phyloP scores from a whole-genome alignment of 2,113 vertebrate species.

The Mormyrus iriodes region DNA sequence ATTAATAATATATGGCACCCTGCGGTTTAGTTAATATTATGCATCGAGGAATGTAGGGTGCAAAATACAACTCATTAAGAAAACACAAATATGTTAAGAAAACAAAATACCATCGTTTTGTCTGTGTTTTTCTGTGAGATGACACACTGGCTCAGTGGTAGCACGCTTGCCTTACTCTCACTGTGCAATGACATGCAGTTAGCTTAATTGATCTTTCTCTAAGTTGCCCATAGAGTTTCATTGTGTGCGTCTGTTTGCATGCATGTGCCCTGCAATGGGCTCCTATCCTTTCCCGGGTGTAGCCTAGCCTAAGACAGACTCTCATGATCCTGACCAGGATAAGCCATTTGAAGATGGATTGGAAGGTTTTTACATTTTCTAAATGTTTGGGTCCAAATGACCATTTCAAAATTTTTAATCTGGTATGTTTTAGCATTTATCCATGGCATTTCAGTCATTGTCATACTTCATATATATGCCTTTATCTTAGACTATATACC shows the following conservation, averaged over 20 bases:
- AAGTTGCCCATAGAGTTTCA: background rate
- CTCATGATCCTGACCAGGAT: background rate
- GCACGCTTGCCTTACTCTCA: too few relatives aligned
- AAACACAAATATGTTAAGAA: background rate
- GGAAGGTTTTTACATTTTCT: background rate
- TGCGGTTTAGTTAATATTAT: background rate
- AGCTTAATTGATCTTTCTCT: background rate
- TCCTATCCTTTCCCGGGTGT: background rate
- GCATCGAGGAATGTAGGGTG: background rate
- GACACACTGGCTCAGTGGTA: background rate
- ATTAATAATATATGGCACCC: background rate
- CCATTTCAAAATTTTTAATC: background rate
- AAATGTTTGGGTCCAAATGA: background rate
- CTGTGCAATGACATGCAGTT: too few relatives aligned
- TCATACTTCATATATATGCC: background rate
- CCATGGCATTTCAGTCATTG: background rate
- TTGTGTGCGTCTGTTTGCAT: background rate
- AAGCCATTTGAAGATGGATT: background rate
- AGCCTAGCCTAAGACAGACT: background rate
- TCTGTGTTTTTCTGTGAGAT: background rate
- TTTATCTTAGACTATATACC: background rate
- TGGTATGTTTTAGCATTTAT: background rate
- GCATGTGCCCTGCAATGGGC: background rate
- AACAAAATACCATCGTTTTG: background rate
- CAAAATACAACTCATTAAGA: background rate